A percentile compares a stretch with the other conserved stretches of the same genome.
Evolutionary conservation across 2,113 vertebrate genomes (phyloP).

Genomic region (Phalacrocorax pelagicus): DNA sequence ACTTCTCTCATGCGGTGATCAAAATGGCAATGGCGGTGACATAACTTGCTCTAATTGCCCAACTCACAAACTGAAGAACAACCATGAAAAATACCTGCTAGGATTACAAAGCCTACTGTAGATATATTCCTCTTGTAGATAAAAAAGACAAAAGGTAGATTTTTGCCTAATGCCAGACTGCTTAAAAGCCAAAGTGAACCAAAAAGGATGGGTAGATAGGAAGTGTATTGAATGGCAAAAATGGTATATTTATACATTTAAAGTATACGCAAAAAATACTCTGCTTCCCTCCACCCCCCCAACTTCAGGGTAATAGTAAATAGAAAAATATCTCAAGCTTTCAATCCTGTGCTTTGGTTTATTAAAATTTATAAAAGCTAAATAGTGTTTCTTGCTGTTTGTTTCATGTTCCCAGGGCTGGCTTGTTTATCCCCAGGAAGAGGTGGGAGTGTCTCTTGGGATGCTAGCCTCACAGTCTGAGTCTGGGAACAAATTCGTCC

Average conservation of each 20-base stretch:
- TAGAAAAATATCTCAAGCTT: not conserved
- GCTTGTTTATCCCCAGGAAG: slow-evolving; percentile 58
- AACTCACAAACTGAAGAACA: not conserved
- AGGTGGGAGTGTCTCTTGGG: slow-evolving; percentile 49
- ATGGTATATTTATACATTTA: not conserved
- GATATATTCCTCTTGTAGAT: not conserved
- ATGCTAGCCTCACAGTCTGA: slow-evolving; percentile 19
- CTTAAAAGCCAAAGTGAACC: not conserved
- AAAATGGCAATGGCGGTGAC: not conserved
- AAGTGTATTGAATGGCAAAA: not conserved
- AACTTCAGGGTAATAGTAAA: slow-evolving; percentile 24
- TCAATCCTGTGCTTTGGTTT: not conserved
- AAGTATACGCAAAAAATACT: not conserved
- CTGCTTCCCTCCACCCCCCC: not conserved
- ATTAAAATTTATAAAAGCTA: slow-evolving; percentile 51
- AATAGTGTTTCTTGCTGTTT: slow-evolving; percentile 41
- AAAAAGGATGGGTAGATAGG: not conserved
- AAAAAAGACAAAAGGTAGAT: not conserved
- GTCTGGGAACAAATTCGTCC: slow-evolving; percentile 52
- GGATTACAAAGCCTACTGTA: not conserved
- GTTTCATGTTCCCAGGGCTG: slow-evolving; percentile 39
- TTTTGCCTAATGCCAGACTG: not conserved
- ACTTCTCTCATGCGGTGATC: not conserved
- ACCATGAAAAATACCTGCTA: not conserved
- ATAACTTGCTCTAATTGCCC: not conserved